phyloP scores from a whole-genome alignment of 1,140 invertebrate species.

The Zaprionus ornatus region DNA sequence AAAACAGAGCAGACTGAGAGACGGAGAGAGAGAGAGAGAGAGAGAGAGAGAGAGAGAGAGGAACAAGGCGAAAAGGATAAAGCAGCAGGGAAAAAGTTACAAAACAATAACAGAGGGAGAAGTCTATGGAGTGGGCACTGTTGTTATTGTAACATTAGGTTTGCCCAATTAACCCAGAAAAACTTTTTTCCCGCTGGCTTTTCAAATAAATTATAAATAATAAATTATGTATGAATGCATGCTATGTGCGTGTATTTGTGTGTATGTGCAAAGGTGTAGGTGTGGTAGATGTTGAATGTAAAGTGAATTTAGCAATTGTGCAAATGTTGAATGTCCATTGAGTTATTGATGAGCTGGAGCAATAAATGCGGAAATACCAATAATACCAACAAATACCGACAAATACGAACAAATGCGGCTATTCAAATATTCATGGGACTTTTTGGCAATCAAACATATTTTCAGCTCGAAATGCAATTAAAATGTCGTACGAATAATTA shows the following conservation, averaged over 20 bases:
- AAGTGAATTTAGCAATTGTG: slow-evolving; percentile 12
- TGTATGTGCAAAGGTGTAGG: neutral
- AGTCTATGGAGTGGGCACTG: neutral
- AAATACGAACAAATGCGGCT: neutral
- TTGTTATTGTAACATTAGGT: slow-evolving; percentile 31
- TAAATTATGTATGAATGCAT: neutral
- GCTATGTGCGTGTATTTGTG: neutral
- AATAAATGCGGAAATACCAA: slow-evolving; percentile 13
- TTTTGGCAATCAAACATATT: neutral
- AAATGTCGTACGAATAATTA: neutral
- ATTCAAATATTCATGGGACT: neutral
- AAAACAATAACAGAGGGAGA: neutral
- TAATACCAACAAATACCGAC: neutral
- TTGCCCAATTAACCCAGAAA: slow-evolving; percentile 34
- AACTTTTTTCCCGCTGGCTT: slow-evolving; percentile 16
- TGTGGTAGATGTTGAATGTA: neutral
- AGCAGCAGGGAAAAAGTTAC: slow-evolving; percentile 1
- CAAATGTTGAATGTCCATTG: neutral
- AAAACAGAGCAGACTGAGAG: neutral
- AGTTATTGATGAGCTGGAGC: slow-evolving; percentile 9
- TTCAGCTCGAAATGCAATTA: neutral
- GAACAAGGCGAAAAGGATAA: neutral
- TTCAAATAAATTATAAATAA: slow-evolving; percentile 17
- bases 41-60: neutral
- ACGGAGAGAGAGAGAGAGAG: neutral